These are phyloP conservation scores for Coranthus polyacanthus DNA, from an alignment of 2,797 vertebrate species.

Conservation along the genomic window DNA sequence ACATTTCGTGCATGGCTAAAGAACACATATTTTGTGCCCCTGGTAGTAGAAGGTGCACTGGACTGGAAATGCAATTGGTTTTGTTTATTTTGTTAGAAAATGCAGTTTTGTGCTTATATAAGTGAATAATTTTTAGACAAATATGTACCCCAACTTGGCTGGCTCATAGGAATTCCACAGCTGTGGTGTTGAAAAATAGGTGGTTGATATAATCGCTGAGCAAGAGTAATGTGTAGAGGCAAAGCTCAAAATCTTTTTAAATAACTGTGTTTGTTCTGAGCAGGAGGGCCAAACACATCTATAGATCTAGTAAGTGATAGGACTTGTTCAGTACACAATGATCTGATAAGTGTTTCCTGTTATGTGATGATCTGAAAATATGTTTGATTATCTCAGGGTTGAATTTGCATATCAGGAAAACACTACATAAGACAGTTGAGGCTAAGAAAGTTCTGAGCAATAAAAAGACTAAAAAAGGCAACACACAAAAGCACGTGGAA, in stretches of 20 bases:
- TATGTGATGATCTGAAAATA: constrained; percentile 39
- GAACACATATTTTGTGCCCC: constrained; percentile 51
- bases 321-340: constrained; percentile 40
- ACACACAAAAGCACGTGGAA: too few relatives aligned
- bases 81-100: constrained; percentile 73
- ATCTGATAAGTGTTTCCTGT: constrained; percentile 51
- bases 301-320: constrained; percentile 37
- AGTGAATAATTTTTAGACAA: constrained; percentile 70
- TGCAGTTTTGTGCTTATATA: constrained; percentile 75
- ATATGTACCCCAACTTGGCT: constrained; percentile 60
- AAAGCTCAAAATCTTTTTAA: constrained; percentile 53
- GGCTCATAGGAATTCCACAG: constrained; percentile 77
- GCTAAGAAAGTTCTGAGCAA: background rate
- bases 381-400: constrained; percentile 23
- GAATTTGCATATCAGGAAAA: constrained; percentile 16
- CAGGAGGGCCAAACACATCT: constrained; percentile 12
- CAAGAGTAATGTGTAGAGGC: constrained; percentile 48
- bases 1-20: constrained; percentile 42
- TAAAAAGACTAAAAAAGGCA: constrained; percentile 29
- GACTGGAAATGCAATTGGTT: constrained; percentile 69
- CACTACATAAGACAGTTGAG: background rate
- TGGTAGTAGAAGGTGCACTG: constrained; percentile 50
- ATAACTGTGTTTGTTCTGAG: constrained; percentile 43
- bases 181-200: constrained; percentile 68
- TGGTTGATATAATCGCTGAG: constrained; percentile 66